phyloP scores from a whole-genome alignment of 2,113 vertebrate species.

The Diphyllodes magnificus region DNA sequence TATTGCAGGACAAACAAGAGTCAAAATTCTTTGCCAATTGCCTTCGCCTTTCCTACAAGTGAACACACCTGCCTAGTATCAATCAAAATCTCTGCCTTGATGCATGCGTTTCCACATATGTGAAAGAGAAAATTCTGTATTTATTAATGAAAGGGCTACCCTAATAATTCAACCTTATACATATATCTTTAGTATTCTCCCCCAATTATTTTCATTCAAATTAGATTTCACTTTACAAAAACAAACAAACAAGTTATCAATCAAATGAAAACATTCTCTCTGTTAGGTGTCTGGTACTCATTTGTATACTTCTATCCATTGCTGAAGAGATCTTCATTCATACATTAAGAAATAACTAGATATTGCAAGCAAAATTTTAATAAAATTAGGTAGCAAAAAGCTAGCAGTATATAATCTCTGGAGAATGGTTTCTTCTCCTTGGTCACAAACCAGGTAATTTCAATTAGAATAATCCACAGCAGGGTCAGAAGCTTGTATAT shows the following conservation, averaged over 20 bases:
- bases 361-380: neutral
- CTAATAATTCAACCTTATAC: neutral
- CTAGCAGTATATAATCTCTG: neutral
- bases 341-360: neutral
- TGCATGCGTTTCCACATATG: neutral
- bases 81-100: neutral
- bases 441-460: neutral
- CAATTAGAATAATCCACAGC: neutral
- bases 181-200: neutral
- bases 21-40: neutral
- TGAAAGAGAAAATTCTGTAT: neutral
- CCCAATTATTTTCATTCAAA: neutral
- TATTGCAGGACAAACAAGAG: neutral
- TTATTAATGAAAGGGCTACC: neutral
- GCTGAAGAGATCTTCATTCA: neutral
- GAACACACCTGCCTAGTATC: neutral
- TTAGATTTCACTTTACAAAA: neutral
- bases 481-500: neutral
- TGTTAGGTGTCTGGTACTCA: neutral
- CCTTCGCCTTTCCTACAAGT: rapidly evolving
- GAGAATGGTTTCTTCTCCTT: neutral
- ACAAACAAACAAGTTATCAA: neutral
- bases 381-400: neutral
- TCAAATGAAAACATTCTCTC: neutral
- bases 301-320: neutral